A percentile compares a stretch with the other conserved stretches of the same genome.
phyloP scores from a whole-genome alignment of 2,797 vertebrate genomes.

The Odontamblyopus rebecca region DNA sequence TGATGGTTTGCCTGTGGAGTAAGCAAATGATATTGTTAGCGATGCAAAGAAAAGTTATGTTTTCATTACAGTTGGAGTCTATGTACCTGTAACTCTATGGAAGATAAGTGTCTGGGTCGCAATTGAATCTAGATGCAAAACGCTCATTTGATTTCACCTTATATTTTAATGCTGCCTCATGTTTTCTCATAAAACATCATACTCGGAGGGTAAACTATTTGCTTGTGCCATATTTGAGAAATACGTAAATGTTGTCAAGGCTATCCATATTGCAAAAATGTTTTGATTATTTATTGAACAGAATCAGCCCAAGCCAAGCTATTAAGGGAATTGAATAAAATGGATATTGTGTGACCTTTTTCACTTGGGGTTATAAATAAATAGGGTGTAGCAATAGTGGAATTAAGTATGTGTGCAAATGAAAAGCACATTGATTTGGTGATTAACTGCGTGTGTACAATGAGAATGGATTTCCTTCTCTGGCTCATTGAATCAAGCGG shows the following conservation, averaged over 20 bases:
- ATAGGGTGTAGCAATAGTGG: slow-evolving; percentile 44
- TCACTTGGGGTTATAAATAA: slow-evolving; percentile 34
- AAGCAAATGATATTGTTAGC: slow-evolving; percentile 32
- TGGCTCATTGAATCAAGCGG: slow-evolving; percentile 40
- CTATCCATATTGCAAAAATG: neutral
- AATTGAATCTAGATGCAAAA: neutral
- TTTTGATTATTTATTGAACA: neutral
- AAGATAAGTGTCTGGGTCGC: neutral
- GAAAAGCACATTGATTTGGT: slow-evolving; percentile 50
- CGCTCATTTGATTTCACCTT: neutral
- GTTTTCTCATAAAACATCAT: neutral
- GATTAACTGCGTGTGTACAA: slow-evolving; percentile 39
- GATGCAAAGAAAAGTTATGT: neutral
- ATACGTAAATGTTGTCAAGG: neutral
- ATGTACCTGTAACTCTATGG: neutral
- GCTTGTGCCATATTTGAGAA: neutral
- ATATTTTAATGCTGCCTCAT: neutral
- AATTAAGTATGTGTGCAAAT: slow-evolving; percentile 32
- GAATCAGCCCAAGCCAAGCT: slow-evolving; percentile 10
- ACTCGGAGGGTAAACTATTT: neutral
- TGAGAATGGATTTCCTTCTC: slow-evolving; percentile 16
- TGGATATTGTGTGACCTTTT: slow-evolving; percentile 17
- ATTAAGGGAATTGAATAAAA: slow-evolving; percentile 9
- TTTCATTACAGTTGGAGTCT: slow-evolving; percentile 1
- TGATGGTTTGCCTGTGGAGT: slow-evolving; percentile 14